Evolutionary conservation across 1,140 invertebrate species (phyloP), one percentile per base, ranked within the genome.

Genomic region (Ylistrum balloti): DNA sequence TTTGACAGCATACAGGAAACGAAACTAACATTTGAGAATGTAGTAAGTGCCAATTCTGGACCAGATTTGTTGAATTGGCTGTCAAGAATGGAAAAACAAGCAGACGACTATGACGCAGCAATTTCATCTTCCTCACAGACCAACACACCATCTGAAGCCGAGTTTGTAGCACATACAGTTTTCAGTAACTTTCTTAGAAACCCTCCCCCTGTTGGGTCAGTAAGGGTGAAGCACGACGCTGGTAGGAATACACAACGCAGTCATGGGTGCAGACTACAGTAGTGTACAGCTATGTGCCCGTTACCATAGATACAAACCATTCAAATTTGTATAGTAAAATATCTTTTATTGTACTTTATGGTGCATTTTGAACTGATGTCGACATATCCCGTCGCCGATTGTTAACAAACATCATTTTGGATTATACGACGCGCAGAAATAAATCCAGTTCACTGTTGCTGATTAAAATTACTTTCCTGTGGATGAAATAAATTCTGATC

Each of bases 1-100:
- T 86, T 93, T 33, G 88, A 88, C 28, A 93, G 92, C 32, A 91
- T 93, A 38, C 91, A 93, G 86, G 90, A 91, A 20, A 93, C 93
- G n/a, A 91, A 88, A 34, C 45, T 89, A 74, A 90, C 90, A 11
- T 93, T 93, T 86, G 93, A 93, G 34, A 90, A 90, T 33, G 41
- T 92, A 38, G 92, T 90, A n/a, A 91, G 88, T 56, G 32, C 85
- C 33, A 88, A 91, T 35, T 34, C 91, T 13, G 91, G 91, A 33
- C 35, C 90, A 33, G 92, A 93, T 5, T 90, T 93, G 33, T 89
- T 93, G 33, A 91, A 93, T 88, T 85, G 86, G 56, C 32, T 93
- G 33, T 87, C 92, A 13, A 91, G 89, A 90, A 90, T 93, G 33
- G 93, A 93, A 85, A 74, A 41, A 32, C 93, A 93, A 88, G 92